These are phyloP conservation scores for Rallus limicola DNA, from an alignment of 2,113 vertebrate genomes.

Conservation along the genomic window DNA sequence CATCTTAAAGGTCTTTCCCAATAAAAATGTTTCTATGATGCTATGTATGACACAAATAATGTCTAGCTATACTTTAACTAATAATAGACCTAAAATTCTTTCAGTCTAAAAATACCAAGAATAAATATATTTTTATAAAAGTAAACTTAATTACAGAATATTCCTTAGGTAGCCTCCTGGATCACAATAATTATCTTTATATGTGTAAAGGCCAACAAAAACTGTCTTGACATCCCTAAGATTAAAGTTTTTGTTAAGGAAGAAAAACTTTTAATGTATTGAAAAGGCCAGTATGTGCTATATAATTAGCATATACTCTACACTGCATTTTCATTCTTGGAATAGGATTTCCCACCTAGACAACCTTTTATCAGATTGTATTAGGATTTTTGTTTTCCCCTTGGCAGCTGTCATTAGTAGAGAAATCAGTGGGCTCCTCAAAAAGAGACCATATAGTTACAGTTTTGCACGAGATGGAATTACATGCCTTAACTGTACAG, in stretches of 20 bases:
- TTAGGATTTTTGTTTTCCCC: neutral
- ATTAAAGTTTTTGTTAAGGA: neutral
- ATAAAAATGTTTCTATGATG: too few relatives aligned
- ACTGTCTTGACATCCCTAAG: neutral
- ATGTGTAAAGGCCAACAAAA: neutral
- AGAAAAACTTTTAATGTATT: neutral
- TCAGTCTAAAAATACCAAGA: neutral
- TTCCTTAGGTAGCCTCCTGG: neutral
- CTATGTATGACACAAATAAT: neutral
- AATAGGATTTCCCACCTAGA: neutral
- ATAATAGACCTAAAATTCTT: neutral
- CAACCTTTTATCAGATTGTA: neutral
- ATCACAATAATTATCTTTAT: neutral
- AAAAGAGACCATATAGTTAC: neutral
- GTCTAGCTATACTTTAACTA: neutral
- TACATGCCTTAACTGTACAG: neutral
- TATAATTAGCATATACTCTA: neutral
- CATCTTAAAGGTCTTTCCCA: too few relatives aligned
- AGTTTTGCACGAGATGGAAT: neutral
- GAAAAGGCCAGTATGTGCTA: neutral
- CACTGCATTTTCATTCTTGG: neutral
- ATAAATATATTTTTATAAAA: neutral
- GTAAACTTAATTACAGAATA: neutral
- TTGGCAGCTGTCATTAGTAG: neutral
- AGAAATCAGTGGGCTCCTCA: neutral